Evolutionary conservation across 2,113 vertebrate genomes (phyloP).

Genomic region (Macaca mulatta): DNA sequence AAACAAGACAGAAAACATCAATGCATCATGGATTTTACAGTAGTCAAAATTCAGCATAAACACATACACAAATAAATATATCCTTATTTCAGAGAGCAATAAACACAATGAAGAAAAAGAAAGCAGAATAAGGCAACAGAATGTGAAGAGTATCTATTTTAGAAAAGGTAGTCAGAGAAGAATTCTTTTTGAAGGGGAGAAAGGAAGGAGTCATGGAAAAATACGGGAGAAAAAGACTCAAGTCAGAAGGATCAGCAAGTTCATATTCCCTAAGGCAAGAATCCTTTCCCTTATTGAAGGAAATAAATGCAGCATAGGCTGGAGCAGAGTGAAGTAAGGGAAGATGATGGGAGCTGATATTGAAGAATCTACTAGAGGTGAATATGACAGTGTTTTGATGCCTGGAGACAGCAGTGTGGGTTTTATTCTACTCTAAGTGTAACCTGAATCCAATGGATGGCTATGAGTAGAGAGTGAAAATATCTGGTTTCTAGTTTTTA

Average conservation of each 20-base stretch:
- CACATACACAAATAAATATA: not conserved
- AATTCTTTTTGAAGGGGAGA: not conserved
- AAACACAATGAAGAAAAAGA: not conserved
- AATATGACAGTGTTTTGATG: not conserved
- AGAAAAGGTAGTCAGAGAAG: not conserved
- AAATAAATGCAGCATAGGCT: not conserved
- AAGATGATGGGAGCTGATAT: accelerated
- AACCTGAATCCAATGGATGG: not conserved
- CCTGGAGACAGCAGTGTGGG: not conserved
- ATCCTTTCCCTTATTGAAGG: not conserved
- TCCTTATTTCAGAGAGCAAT: not conserved
- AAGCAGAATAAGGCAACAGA: not conserved
- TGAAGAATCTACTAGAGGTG: accelerated
- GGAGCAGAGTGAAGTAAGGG: not conserved
- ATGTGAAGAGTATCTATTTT: not conserved
- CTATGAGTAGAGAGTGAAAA: not conserved
- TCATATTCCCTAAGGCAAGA: not conserved
- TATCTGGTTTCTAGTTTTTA: not conserved
- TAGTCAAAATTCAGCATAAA: not conserved
- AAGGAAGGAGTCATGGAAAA: not conserved
- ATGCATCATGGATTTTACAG: not conserved
- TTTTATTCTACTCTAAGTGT: not conserved
- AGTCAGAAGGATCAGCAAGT: not conserved
- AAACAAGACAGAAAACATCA: not conserved
- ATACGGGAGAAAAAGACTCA: not conserved